These are phyloP conservation scores for Meloidogyne exigua DNA, from an alignment of 1,140 invertebrate genomes.

Conservation along the genomic window DNA sequence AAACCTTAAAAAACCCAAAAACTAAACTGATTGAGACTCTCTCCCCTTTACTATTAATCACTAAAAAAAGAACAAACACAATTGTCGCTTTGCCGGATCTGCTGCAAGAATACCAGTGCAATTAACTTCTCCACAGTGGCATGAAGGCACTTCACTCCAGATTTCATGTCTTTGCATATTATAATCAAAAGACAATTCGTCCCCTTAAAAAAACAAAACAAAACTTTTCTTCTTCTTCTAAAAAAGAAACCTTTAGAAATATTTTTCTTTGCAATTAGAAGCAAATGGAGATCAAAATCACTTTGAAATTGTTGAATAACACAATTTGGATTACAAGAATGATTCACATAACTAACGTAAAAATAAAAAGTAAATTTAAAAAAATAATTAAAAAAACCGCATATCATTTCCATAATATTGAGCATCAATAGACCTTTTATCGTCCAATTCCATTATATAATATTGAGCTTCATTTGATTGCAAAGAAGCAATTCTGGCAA, in stretches of 20 bases:
- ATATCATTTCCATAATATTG: slow-evolving; percentile 38
- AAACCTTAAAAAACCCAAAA: too few relatives aligned
- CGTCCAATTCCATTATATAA: slow-evolving; percentile 37
- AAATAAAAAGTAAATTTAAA: not conserved
- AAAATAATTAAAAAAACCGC: not conserved
- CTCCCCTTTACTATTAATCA: not conserved
- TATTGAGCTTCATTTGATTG: slow-evolving; percentile 37
- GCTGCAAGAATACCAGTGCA: slow-evolving; percentile 32
- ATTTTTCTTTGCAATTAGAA: slow-evolving; percentile 26
- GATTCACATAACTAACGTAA: slow-evolving; percentile 32
- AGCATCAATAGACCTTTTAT: slow-evolving; percentile 26
- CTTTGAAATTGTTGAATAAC: slow-evolving; percentile 22
- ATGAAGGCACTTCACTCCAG: slow-evolving; percentile 21
- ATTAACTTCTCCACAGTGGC: slow-evolving; percentile 21
- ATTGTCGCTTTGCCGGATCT: not conserved
- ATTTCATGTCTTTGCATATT: slow-evolving; percentile 28
- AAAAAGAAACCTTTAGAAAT: too few relatives aligned
- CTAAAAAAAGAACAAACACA: not conserved
- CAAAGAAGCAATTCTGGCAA: slow-evolving; percentile 21
- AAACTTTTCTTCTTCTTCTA: too few relatives aligned
- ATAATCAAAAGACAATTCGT: slow-evolving; percentile 39
- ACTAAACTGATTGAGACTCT: not conserved
- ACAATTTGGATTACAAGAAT: slow-evolving; percentile 35
- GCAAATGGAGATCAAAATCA: slow-evolving; percentile 34
- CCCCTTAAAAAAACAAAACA: too few relatives aligned